Evolutionary conservation across 2,113 vertebrate species (phyloP).

Genomic region (Pachyramphus minor): DNA sequence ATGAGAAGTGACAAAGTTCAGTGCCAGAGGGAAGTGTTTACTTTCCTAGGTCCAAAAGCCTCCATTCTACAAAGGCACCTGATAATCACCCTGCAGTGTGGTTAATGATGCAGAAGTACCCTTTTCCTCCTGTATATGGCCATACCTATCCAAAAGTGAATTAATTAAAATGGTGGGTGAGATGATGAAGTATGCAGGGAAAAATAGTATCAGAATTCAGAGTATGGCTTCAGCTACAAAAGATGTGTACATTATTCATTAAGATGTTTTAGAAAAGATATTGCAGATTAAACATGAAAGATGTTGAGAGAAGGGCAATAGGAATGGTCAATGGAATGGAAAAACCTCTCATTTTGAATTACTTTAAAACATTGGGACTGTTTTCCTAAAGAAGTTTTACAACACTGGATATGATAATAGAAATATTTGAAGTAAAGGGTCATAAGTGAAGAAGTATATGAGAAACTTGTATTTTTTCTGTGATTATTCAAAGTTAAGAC

Average conservation of each 20-base stretch:
- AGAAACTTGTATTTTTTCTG: not conserved
- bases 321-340: not conserved
- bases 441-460: not conserved
- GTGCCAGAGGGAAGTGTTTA: not conserved
- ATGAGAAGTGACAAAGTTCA: not conserved
- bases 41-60: not conserved
- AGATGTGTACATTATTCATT: not conserved
- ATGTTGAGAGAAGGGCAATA: not conserved
- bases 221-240: not conserved
- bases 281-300: not conserved
- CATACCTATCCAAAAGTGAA: not conserved
- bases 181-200: not conserved
- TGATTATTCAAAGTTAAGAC: not conserved
- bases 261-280: not conserved
- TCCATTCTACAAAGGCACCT: not conserved
- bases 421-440: not conserved
- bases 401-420: not conserved
- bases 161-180: not conserved
- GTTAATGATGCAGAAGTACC: not conserved
- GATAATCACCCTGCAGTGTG: not conserved
- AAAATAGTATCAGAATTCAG: not conserved
- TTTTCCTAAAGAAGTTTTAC: not conserved
- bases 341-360: not conserved
- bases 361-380: not conserved
- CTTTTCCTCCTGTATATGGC: not conserved